Base-by-base conservation (phyloP, 1,140 invertebrate genomes). In the Leptonema lineaticorne region DNA sequence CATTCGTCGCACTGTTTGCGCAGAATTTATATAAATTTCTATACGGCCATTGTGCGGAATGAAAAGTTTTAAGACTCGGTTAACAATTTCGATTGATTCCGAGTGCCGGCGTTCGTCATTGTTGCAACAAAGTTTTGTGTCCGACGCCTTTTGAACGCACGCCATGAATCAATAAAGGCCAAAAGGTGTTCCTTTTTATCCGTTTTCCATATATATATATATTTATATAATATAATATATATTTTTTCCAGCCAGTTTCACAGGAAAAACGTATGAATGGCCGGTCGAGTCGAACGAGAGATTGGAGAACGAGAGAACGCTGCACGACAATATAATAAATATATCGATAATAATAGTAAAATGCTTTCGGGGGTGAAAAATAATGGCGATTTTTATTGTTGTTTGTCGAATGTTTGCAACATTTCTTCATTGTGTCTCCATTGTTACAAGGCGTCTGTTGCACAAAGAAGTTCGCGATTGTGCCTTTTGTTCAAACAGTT, bases 161-260 rank as follows among this genome's bases (percentile, higher is more conserved):
- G 24, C 64, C 53, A 66, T 66, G 67, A 72, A 69, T 72, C 71
- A 72, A 72, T 69, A 67, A n/a, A 72, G 50, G 18, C 37, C 48
- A 37, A 72, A 72, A 72, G 71, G 71, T 69, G 68, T 69, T 72
- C n/a, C n/a, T n/a, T n/a, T n/a, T n/a, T n/a, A n/a, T n/a, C n/a
- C n/a, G n/a, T n/a, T n/a, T n/a, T n/a, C n/a, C n/a, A n/a, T n/a
- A n/a, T n/a, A n/a, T n/a, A n/a, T n/a, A n/a, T n/a, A n/a, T n/a
- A n/a, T n/a, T n/a, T n/a, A n/a, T n/a, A n/a, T n/a, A n/a, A n/a
- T n/a, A n/a, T n/a, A n/a, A n/a, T n/a, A n/a, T n/a, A n/a, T n/a
- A n/a, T n/a, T n/a, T n/a, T n/a, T n/a, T n/a, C n/a, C n/a, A n/a
- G n/a, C n/a, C n/a, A n/a, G n/a, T 53, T 53, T 72, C 71, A 30